Base-by-base conservation (phyloP, 2,888 invertebrate species). In the Drosophila tripunctata region DNA sequence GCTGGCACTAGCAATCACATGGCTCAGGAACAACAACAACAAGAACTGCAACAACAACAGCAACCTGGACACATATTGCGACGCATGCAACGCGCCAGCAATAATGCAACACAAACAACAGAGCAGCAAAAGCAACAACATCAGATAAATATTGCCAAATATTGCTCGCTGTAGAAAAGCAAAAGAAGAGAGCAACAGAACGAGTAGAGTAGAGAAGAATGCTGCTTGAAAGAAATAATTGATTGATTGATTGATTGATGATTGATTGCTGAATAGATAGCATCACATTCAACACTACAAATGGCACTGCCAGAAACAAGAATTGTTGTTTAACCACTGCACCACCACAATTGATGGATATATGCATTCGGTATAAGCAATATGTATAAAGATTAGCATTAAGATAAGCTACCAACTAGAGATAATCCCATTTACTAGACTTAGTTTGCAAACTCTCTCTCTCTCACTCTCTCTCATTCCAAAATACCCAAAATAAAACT, bases 31-130 rank as follows among this genome's bases (percentile, higher is more conserved):
- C 47, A 33, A 21, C 51, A 31, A 30, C 19, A 33, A 5, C 35
- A n/a, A n/a, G n/a, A 35, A 21, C 35, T 15, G 10, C 48, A 12
- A 6, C 33, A 24, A 1, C 67, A 41, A 17, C 56, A 33, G 7
- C 72, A 54, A 19, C 2, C 35, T 15, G 33, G 58, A 19, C 51
- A 58, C 57, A 63, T 31, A 40, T 36, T 52, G 58, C 72, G 48
- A 38, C 80, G 78, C 61, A 71, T 75, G 51, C 62, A 73, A 52
- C 86, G 87, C 54, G 75, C 78, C 54, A 75, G 75, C 58, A 87
- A 87, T 62, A 84, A 74, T 71, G 76, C 76, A 48, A 75, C 74
- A 62, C 73, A 73, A 31, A 75, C 73, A 60, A 75, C 69, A 55
- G 52, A 45, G 12, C 47, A 55, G 45, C 44, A 58, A 54, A 40